Base-by-base conservation (phyloP, 2,888 invertebrate genomes). In the Yponomeuta malinellus region DNA sequence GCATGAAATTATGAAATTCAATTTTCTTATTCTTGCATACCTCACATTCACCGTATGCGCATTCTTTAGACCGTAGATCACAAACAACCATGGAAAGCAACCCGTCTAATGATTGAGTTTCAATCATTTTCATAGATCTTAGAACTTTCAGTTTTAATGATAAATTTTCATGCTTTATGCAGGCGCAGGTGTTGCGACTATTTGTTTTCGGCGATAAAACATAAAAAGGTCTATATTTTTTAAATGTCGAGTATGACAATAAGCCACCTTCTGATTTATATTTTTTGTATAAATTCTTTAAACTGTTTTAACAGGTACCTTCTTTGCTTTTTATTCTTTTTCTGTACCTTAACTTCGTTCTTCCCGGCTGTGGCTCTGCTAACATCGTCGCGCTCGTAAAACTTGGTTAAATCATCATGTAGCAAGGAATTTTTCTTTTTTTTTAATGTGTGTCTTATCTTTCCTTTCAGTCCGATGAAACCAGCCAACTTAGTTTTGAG, bases 301-400 rank as follows among this genome's bases (percentile, higher is more conserved):
- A 33, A n/a, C 23, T 70, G 15, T 65, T 64, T 64, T 5, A 70
- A n/a, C 29, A 64, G 37, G 29, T 70, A 72, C 70, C 72, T 66
- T 23, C 43, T 71, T 37, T 71, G 71, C 31, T 43, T 43, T 33
- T n/a, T 71, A 48, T 68, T 67, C 64, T 71, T 70, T 52, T 70
- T 71, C 2, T 48, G 64, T 23, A 70, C 71, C 68, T 65, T 52
- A n/a, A 70, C 66, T 67, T 72, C 72, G 43, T 72, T 72, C 68
- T 72, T 72, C 37, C 71, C 71, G 3, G 72, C 72, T 29, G 72
- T 72, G n/a, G 70, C 71, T n/a, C 72, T 65, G 68, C 70, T 72
- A 63, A 71, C 71, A 48, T 71, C 71, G 33, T 71, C 68, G 70
- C 69, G 70, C 6, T 70, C 69, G 48, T 59, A 72, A 72, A 70